These are phyloP conservation scores for Mus minutoides DNA, from an alignment of 2,797 vertebrate species.

Conservation along the genomic window DNA sequence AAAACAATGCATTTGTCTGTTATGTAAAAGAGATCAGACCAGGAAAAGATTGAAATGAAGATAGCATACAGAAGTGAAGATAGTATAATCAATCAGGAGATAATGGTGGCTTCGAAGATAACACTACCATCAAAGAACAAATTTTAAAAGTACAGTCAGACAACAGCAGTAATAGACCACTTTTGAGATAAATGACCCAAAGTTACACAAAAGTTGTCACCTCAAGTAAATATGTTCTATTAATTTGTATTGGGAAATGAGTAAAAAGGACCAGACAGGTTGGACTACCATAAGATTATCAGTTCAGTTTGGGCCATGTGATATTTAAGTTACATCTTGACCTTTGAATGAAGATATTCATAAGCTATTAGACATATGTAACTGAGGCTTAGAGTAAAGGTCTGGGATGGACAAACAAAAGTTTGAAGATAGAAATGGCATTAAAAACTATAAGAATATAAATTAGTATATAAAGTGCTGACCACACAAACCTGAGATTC, in stretches of 20 bases:
- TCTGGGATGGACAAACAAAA: not conserved
- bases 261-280: not conserved
- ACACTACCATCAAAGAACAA: not conserved
- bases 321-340: constrained; percentile 26
- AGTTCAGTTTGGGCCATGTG: not conserved
- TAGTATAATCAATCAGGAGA: not conserved
- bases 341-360: not conserved
- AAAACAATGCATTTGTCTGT: not conserved
- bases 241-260: not conserved
- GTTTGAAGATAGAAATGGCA: not conserved
- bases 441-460: not conserved
- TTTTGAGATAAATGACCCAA: not conserved
- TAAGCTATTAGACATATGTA: not conserved
- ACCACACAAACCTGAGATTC: not conserved
- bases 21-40: not conserved
- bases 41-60: not conserved
- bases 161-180: not conserved
- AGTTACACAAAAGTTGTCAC: not conserved
- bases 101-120: not conserved
- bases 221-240: not conserved
- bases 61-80: not conserved
- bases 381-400: not conserved
- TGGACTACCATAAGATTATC: not conserved
- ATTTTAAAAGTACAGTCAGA: not conserved
- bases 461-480: not conserved